Evolutionary conservation across 2,113 vertebrate species (phyloP).

Genomic region (Pteruthius melanotis): DNA sequence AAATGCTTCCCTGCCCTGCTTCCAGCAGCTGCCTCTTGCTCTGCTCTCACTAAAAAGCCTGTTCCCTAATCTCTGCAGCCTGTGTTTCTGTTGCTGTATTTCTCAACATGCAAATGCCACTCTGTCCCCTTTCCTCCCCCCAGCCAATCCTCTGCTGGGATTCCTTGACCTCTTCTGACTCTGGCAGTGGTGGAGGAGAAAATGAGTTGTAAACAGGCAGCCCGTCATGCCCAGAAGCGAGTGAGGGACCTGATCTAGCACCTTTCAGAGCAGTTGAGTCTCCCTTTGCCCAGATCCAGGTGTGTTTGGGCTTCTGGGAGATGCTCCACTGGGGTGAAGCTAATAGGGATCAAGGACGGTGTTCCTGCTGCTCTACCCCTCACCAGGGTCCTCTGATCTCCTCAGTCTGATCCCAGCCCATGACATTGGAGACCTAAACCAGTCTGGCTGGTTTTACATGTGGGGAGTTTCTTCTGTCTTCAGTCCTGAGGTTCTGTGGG

Average conservation of each 20-base stretch:
- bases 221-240: not conserved
- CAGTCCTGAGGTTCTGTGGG: not conserved
- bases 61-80: not conserved
- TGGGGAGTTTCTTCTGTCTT: not conserved
- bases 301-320: not conserved
- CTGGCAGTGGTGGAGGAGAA: not conserved
- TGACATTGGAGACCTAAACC: not conserved
- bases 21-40: conserved; percentile 10
- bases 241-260: not conserved
- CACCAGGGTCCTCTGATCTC: not conserved
- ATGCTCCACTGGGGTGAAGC: not conserved
- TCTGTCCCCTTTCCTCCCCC: not conserved
- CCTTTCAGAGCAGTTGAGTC: not conserved
- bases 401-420: not conserved
- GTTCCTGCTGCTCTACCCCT: not conserved
- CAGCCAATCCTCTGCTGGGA: not conserved
- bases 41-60: not conserved
- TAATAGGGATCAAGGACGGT: fast-evolving
- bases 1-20: not conserved
- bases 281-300: not conserved
- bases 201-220: not conserved
- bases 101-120: not conserved
- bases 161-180: not conserved
- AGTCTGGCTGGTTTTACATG: fast-evolving
- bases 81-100: not conserved